Conservation (phyloP, 2,888 invertebrate genomes). For the Stegophylla sp. region DNA sequence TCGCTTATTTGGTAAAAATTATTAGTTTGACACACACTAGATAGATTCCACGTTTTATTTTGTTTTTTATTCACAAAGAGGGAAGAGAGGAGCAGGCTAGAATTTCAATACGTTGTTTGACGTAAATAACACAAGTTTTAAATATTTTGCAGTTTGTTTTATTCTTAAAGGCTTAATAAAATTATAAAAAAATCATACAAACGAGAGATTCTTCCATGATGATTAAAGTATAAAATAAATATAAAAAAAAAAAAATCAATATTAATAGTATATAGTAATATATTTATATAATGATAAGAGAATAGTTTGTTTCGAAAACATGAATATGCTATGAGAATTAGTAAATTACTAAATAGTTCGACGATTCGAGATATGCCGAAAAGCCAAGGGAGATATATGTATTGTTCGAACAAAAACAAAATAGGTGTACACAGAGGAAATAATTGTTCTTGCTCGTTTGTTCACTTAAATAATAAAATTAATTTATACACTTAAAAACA, state of each 20-base stretch:
- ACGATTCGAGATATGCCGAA: background rate
- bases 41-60: too few relatives aligned
- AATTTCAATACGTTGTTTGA: too few relatives aligned
- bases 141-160: constrained; percentile 57
- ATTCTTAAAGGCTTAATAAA: constrained; percentile 59
- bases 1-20: too few relatives aligned
- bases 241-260: constrained; percentile 56
- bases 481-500: constrained; percentile 59
- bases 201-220: constrained; percentile 53
- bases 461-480: constrained; percentile 57
- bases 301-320: constrained; percentile 44
- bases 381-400: background rate
- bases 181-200: constrained; percentile 58
- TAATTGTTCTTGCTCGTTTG: constrained; percentile 49
- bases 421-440: constrained; percentile 29
- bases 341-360: constrained; percentile 30
- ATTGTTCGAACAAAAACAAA: constrained; percentile 48
- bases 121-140: background rate
- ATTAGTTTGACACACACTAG: too few relatives aligned
- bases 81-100: too few relatives aligned
- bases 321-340: constrained; percentile 46
- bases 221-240: constrained; percentile 59
- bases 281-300: constrained; percentile 23
- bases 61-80: too few relatives aligned
- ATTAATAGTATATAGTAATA: constrained; percentile 56